Percentiles rank a stretch among this genome's conserved stretches.
These are phyloP conservation scores for Argyrosomus regius DNA, from an alignment of 2,797 vertebrate species.

Conservation along the genomic window DNA sequence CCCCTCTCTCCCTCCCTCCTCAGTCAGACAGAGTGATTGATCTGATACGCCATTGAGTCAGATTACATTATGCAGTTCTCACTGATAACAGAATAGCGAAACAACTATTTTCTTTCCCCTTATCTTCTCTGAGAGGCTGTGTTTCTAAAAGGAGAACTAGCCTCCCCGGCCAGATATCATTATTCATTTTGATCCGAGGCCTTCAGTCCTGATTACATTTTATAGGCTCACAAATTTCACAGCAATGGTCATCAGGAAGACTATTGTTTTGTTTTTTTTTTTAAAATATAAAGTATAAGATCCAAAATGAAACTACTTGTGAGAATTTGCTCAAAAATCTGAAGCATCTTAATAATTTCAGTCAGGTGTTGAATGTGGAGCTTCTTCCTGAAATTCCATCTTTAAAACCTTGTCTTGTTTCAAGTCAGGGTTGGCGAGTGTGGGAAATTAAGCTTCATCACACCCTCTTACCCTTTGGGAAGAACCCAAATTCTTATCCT, in stretches of 20 bases:
- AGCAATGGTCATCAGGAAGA: constrained; percentile 37
- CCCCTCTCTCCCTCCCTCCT: constrained; percentile 18
- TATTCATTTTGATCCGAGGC: constrained; percentile 79
- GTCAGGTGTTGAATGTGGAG: constrained; percentile 80
- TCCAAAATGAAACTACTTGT: too few species aligned
- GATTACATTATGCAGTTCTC: constrained; percentile 84
- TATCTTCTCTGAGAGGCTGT: constrained; percentile 78
- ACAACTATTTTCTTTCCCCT: constrained; percentile 83
- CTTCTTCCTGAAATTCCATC: constrained; percentile 74
- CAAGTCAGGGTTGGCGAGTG: constrained; percentile 45
- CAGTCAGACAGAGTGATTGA: constrained; percentile 76
- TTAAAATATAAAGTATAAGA: too few species aligned
- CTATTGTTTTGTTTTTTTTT: not conserved
- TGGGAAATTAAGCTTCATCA: constrained; percentile 50
- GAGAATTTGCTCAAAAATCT: constrained; percentile 39
- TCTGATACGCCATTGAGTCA: constrained; percentile 80
- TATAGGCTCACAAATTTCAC: constrained; percentile 67
- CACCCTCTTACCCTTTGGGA: constrained; percentile 27
- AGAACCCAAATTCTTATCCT: constrained; percentile 5
- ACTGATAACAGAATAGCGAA: constrained; percentile 79
- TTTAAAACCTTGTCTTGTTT: constrained; percentile 58
- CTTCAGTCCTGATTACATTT: constrained; percentile 75
- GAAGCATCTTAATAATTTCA: constrained; percentile 65
- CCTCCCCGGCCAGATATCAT: constrained; percentile 75
- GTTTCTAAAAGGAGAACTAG: constrained; percentile 80